phyloP scores from a whole-genome alignment of 2,797 vertebrate species.

The Sardinella longiceps region DNA sequence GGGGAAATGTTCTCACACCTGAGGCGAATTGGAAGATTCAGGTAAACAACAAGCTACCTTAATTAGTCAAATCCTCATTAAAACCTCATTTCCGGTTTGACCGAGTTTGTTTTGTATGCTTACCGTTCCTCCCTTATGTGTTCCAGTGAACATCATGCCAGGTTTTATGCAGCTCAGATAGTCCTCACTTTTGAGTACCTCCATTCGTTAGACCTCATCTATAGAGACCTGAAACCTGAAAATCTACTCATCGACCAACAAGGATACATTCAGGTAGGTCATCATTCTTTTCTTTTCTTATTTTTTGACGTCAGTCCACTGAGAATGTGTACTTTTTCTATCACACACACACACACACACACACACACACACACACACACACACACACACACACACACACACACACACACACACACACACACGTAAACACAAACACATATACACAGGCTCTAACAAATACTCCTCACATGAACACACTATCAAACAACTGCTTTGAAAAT shows the following conservation, averaged over 20 bases:
- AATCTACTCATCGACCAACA: slow-evolving; percentile 99
- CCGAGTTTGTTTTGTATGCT: background rate
- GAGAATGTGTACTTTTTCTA: background rate
- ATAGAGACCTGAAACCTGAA: slow-evolving; percentile 99
- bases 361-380: too few relatives aligned
- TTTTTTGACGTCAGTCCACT: background rate
- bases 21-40: slow-evolving; percentile 98
- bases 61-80: background rate
- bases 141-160: slow-evolving; percentile 92
- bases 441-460: too few relatives aligned
- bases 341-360: background rate
- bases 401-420: too few relatives aligned
- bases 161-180: slow-evolving; percentile 99
- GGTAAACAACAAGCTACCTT: slow-evolving; percentile 66
- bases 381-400: too few relatives aligned
- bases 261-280: slow-evolving; percentile 96
- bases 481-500: background rate
- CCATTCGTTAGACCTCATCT: slow-evolving; percentile 99
- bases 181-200: slow-evolving; percentile 99
- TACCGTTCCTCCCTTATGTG: slow-evolving; percentile 33
- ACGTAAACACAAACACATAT: too few relatives aligned
- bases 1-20: slow-evolving; percentile 99
- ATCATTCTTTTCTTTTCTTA: background rate
- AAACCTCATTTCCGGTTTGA: background rate
- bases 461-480: background rate